phyloP scores from a whole-genome alignment of 2,888 invertebrate genomes.

The Ennomos quercinarius region DNA sequence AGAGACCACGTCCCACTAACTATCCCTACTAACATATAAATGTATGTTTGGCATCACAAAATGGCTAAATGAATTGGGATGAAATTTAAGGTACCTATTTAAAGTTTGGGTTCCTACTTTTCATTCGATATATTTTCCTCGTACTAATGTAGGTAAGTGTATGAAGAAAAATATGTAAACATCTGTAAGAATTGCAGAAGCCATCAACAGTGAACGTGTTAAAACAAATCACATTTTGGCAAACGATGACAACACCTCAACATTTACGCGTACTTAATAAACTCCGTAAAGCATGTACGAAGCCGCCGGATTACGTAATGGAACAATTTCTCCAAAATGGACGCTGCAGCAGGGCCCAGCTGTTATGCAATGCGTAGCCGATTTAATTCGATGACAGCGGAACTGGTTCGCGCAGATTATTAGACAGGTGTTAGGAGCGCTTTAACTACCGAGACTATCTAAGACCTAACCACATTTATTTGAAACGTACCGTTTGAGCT shows the following conservation, averaged over 20 bases:
- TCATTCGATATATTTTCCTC: too few relatives aligned
- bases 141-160: too few relatives aligned
- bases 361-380: conserved; percentile 34
- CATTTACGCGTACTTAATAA: conserved; percentile 33
- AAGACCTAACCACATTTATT: conserved; percentile 1
- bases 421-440: conserved; percentile 24
- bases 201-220: background rate
- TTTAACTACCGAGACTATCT: background rate
- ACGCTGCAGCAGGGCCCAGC: conserved; percentile 44
- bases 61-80: too few relatives aligned
- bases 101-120: too few relatives aligned
- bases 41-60: too few relatives aligned
- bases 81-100: too few relatives aligned
- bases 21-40: too few relatives aligned
- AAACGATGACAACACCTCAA: conserved; percentile 30
- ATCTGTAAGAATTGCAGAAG: background rate
- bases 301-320: conserved; percentile 52
- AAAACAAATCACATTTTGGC: conserved; percentile 3
- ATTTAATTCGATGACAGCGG: conserved; percentile 54
- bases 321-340: conserved; percentile 64
- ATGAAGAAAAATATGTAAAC: background rate
- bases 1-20: too few relatives aligned
- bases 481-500: too few relatives aligned
- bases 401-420: conserved; percentile 45
- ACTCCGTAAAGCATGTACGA: conserved; percentile 42